A percentile compares a stretch with the other conserved stretches of the same genome.
Evolutionary conservation across 2,113 vertebrate genomes (phyloP).

Genomic region (Haplochromis burtoni): DNA sequence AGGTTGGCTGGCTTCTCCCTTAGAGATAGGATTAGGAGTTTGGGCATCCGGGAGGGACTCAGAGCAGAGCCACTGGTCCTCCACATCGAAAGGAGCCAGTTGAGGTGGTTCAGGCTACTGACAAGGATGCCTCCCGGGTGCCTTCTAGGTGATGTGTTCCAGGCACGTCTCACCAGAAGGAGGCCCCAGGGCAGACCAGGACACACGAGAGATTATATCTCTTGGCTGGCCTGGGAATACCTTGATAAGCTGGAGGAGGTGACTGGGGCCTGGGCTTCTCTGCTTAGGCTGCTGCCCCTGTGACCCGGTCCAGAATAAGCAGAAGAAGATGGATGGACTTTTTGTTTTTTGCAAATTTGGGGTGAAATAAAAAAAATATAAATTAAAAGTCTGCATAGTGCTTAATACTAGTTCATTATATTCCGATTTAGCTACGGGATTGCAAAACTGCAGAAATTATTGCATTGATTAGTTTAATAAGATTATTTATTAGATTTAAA

Average conservation of each 20-base stretch:
- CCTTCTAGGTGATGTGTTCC: neutral
- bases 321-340: fast-evolving
- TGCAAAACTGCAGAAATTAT: neutral
- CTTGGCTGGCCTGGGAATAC: fast-evolving
- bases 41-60: neutral
- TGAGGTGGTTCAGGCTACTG: neutral
- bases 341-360: neutral
- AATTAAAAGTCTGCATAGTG: neutral
- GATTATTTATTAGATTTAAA: neutral
- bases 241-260: neutral
- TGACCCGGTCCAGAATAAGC: neutral
- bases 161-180: fast-evolving
- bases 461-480: fast-evolving
- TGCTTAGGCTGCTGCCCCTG: neutral
- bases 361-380: neutral
- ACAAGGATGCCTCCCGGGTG: neutral
- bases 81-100: neutral
- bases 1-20: neutral
- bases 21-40: neutral
- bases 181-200: neutral
- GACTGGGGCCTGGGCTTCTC: neutral
- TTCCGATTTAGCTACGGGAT: neutral
- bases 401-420: neutral
- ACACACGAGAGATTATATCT: neutral
- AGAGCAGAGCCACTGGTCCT: neutral